Evolutionary conservation across 2,888 invertebrate genomes (phyloP), one percentile per base, ranked within the genome.

Genomic region (Shargacucullia verbasci): DNA sequence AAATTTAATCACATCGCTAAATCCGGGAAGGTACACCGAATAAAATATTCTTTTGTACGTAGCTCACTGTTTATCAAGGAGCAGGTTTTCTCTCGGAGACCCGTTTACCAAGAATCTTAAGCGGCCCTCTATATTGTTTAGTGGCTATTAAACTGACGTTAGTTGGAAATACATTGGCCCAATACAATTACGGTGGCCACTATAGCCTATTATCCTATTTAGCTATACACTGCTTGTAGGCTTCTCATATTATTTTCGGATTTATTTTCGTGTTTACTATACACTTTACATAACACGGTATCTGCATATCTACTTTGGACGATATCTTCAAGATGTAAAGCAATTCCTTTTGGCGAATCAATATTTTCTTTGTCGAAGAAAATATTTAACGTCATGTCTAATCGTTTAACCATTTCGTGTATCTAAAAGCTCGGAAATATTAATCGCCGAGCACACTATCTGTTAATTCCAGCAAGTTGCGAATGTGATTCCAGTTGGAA

Each of bases 371-470:
- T 4, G 4, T 20, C 2, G 20, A 35, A 39, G 4, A 39, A 20
- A n/a, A 39, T 20, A 39, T 39, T 39, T 15, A 20, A n/a, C n/a
- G 12, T 20, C 6, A 12, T 20, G 7, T 34, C n/a, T 10, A 38
- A 38, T 48, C 8, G 39, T 49, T 49, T 29, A 15, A 9, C 29
- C 15, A 9, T 20, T 15, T 8, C 20, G 15, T 12, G 43, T 25
- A 25, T 31, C 45, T 40, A 15, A 39, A 40, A 34, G 11, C 43
- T 13, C 25, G 27, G 27, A 15, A 38, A 41, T 50, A 49, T 55
- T 55, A 56, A 70, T 50, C 29, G 15, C 20, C 39, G 39, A 38
- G 35, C 60, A 62, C 65, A 29, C 53, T 44, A 35, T 37, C 40
- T 38, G 34, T 53, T 39, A 52, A 58, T 56, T 50, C 39, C 31